Evolutionary conservation across 2,797 vertebrate genomes (phyloP), one percentile per base, ranked within the genome.

Genomic region (Takifugu ocellatus): DNA sequence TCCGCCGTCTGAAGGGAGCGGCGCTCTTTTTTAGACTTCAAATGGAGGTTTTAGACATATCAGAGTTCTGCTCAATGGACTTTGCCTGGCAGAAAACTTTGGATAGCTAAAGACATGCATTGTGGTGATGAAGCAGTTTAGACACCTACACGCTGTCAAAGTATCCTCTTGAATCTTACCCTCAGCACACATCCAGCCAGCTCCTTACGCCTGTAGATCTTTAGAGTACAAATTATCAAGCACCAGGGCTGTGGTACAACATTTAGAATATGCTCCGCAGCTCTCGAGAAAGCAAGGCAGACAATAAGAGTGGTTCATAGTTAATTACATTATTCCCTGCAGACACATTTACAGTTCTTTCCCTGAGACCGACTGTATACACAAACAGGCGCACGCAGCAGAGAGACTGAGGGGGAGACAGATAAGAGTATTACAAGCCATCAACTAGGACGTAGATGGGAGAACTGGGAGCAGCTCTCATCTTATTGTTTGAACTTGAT

Each of bases 401-500:
- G 24, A 49, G 16, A 53, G 45, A 25, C 3, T 5, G 31, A 56
- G 43, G 26, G 53, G 24, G 42, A 33, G 54, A 25, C 17, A 52
- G 42, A 31, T 36, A 64, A n/a, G 54, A 53, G 68, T 53, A 79
- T 80, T 76, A 83, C 68, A 68, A 80, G 73, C 73, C 73, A 83
- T 89, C 85, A 88, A 88, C 53, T 64, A 77, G 77, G 79, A 82
- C 74, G 74, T 78, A 79, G 84, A 88, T 88, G 82, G 76, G 79
- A 77, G 78, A 79, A 70, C 67, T 68, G 86, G 84, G 86, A 89
- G 60, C 77, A 69, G 79, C 84, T 82, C 50, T 24, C 42, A 66
- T 74, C 84, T 86, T 82, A 85, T 86, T 81, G 81, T 88, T 85
- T 79, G 80, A 88, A 78, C 76, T 76, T 89, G 86, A 89, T 88